Conservation (phyloP, 2,888 invertebrate genomes). For the Pteria penguin region DNA sequence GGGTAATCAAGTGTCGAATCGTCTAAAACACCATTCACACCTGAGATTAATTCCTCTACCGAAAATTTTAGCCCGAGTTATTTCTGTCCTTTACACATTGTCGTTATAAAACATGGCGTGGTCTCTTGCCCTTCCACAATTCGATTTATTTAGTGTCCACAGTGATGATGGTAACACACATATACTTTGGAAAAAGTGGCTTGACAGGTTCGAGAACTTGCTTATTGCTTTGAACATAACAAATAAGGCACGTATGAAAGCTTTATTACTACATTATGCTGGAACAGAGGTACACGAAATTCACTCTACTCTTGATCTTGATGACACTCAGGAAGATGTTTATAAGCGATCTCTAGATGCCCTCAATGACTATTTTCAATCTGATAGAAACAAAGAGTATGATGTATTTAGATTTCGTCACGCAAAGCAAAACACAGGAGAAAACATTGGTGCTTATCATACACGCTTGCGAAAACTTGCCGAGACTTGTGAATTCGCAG, state of each 20-base stretch:
- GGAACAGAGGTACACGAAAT: neutral
- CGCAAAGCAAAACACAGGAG: neutral
- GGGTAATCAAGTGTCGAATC: neutral
- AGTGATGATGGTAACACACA: conserved; percentile 4
- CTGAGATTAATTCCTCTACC: neutral
- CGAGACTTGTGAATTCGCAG: conserved; percentile 1
- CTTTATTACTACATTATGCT: conserved; percentile 7
- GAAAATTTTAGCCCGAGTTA: neutral
- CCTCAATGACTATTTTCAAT: neutral
- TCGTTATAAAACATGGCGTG: neutral
- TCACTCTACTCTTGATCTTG: neutral
- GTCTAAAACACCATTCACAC: neutral
- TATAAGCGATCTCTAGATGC: conserved; percentile 16
- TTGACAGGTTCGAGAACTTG: neutral
- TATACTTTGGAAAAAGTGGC: conserved; percentile 7
- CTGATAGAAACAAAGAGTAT: conserved; percentile 15
- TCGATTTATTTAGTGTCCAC: neutral
- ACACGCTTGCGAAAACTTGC: conserved; percentile 7
- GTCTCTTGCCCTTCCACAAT: neutral
- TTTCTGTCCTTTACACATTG: neutral
- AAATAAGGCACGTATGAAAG: neutral
- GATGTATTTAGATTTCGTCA: neutral
- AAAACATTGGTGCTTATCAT: neutral
- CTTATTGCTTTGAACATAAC: neutral
- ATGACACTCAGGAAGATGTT: neutral